phyloP scores from a whole-genome alignment of 2,888 invertebrate species.

The Stenichneumon culpator region DNA sequence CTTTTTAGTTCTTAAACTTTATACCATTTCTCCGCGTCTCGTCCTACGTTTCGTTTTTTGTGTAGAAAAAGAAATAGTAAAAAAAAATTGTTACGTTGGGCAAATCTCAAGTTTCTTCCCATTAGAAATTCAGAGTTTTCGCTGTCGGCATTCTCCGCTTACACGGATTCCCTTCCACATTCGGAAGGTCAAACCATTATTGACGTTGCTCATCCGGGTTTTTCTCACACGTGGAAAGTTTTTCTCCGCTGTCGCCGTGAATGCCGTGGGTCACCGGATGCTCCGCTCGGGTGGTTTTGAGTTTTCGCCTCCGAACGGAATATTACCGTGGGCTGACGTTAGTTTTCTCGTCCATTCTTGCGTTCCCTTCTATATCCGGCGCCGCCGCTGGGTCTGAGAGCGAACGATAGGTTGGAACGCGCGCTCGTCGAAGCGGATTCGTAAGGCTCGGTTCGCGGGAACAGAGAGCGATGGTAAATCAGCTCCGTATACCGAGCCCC shows the following conservation, averaged over 20 bases:
- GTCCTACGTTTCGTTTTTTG: neutral
- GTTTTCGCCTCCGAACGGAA: constrained; percentile 34
- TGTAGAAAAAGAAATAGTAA: too few relatives aligned
- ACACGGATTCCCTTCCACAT: neutral
- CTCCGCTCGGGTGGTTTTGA: constrained; percentile 27
- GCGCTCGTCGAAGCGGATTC: constrained; percentile 51
- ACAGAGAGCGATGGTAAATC: constrained; percentile 35
- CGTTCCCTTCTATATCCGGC: neutral
- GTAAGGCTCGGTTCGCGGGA: constrained; percentile 34
- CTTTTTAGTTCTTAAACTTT: constrained; percentile 17
- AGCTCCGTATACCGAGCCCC: neutral
- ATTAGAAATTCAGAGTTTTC: constrained; percentile 16
- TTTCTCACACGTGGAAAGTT: constrained; percentile 19
- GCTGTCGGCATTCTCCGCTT: neutral
- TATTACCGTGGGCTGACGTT: constrained; percentile 13
- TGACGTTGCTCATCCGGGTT: constrained; percentile 44
- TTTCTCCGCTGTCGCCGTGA: neutral
- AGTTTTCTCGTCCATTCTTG: constrained; percentile 1
- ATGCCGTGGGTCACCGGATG: constrained; percentile 1
- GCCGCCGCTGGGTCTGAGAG: constrained; percentile 8
- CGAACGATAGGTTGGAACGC: constrained; percentile 52
- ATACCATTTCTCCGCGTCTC: neutral
- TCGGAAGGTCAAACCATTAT: constrained; percentile 9
- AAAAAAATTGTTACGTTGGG: neutral
- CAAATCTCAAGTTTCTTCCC: neutral